Base-by-base conservation (phyloP, 2,113 vertebrate species). In the Embiotoca jacksoni region DNA sequence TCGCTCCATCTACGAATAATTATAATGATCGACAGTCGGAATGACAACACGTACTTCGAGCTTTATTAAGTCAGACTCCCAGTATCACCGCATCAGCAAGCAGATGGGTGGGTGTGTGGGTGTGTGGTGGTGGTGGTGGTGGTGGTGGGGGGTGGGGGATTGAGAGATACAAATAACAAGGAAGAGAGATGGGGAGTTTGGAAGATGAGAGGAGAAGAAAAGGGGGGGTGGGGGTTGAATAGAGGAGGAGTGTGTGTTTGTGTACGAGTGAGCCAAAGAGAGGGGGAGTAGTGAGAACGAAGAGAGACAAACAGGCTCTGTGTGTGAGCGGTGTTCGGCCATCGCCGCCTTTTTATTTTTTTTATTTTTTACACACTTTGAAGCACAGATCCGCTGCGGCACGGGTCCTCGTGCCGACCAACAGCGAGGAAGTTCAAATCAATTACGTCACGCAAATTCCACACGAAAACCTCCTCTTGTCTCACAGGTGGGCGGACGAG, bases 41-140 rank as follows among this genome's bases (percentile, higher is more conserved):
- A 91, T 88, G 86, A 91, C 89, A 92, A 91, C 84, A 82, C 69
- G 85, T 78, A 92, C 92, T 93, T 92, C 89, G 87, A 89, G 89
- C 91, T 91, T 93, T 92, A 93, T 92, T 91, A 91, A 92, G 86
- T 90, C 84, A 79, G 89, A 84, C 83, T 90, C 2, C 37, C 86
- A 16, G 60, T 81, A 84, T 90, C 82, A 77, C 78, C 66, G 41
- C 66, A 91, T 92, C 91, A 78, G 84, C 86, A 82, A 72, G 85
- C 86, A 81, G 83, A 84, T 72, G 82, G 85, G 78, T 70, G 59
- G 82, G 2, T 9, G 50, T 66, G 47, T 14, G 36, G 37, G 33
- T 39, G 2, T 9, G 50, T 66, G 47, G 23, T 46, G 37, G 33
- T 39, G 64, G 54, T 46, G 44, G 44, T 7, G 14, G 46, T 15